Evolutionary conservation across 1,140 invertebrate species (phyloP).

Genomic region (Heliconius eleuchia): DNA sequence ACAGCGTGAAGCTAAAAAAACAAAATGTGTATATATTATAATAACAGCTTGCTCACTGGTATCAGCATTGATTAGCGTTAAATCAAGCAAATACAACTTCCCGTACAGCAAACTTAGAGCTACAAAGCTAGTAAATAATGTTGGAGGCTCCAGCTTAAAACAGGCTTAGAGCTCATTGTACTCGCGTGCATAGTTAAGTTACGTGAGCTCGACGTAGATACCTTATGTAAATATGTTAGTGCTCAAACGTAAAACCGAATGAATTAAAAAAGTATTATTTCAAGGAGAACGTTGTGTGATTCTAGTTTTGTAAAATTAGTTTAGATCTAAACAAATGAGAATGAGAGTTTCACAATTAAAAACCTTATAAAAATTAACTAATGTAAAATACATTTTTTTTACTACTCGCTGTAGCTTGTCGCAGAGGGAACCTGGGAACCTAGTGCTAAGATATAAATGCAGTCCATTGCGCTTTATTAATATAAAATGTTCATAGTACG

Average conservation of each 20-base stretch:
- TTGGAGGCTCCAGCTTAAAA: background rate
- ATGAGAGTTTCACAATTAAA: no score
- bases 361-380: no score
- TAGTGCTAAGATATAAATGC: no score
- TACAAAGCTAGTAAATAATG: slow-evolving; percentile 8
- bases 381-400: no score
- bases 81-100: background rate
- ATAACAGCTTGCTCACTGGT: background rate
- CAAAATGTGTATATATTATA: background rate
- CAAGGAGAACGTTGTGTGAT: no score
- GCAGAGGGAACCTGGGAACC: no score
- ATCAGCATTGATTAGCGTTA: background rate
- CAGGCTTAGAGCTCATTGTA: background rate
- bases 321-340: no score
- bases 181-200: background rate
- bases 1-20: background rate
- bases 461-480: no score
- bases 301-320: no score
- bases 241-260: background rate
- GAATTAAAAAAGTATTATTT: no score
- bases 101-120: background rate
- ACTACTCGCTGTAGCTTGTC: no score
- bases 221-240: background rate
- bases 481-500: no score
- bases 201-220: background rate